Evolutionary conservation across 1,140 invertebrate species (phyloP).

Genomic region (Ptiloglossa arizonensis): DNA sequence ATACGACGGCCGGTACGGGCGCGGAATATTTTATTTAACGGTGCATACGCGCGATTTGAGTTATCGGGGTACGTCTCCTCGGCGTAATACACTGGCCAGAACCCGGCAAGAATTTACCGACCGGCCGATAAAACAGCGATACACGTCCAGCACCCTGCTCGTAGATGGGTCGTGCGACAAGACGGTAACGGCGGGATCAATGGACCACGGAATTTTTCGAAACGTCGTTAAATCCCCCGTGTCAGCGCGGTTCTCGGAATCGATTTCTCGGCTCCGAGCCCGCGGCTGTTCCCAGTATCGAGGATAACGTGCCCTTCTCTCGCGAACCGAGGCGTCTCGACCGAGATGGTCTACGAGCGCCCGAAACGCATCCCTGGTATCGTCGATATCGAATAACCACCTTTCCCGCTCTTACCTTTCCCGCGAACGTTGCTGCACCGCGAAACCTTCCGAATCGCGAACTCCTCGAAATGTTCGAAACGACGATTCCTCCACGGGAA

Average conservation of each 20-base stretch:
- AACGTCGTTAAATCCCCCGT: conserved; percentile 60
- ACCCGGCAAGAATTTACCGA: conserved; percentile 51
- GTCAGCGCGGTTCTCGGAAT: conserved; percentile 51
- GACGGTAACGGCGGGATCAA: conserved; percentile 54
- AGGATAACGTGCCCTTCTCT: conserved; percentile 46
- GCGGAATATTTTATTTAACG: conserved; percentile 54
- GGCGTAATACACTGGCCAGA: conserved; percentile 40
- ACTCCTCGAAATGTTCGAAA: no score
- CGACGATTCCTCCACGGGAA: no score
- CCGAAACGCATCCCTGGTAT: no score
- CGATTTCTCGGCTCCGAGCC: conserved; percentile 36
- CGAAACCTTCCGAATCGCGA: no score
- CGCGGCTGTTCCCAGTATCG: conserved; percentile 56
- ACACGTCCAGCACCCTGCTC: conserved; percentile 48
- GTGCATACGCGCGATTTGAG: conserved; percentile 25
- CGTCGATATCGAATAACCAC: no score
- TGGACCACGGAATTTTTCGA: conserved; percentile 61
- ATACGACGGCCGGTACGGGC: conserved; percentile 20
- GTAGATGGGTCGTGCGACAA: conserved; percentile 64
- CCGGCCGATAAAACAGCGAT: conserved; percentile 59
- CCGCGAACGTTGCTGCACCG: no score
- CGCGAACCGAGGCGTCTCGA: no score
- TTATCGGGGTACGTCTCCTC: neutral
- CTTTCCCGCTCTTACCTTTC: no score
- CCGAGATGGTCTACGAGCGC: no score